Evolutionary conservation across 2,888 invertebrate genomes (phyloP), one percentile per base, ranked within the genome.

Genomic region (Latheticus oryzae): DNA sequence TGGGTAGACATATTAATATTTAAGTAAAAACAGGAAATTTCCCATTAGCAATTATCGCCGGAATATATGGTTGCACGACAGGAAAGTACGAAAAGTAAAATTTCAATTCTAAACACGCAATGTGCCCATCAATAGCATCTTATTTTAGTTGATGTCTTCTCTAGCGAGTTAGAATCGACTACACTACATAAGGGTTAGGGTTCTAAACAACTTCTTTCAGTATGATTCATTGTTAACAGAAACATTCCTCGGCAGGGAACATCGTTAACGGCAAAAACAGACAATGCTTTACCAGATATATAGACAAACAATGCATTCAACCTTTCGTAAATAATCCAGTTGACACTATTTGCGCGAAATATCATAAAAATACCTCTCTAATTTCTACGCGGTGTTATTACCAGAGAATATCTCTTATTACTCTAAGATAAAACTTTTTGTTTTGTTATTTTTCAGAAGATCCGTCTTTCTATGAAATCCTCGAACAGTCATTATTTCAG

Each of bases 181-280:
- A 24, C 23, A 9, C 35, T 19, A 12, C 38, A 37, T 26, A 16
- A 37, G 42, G 32, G 38, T 42, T 32, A 48, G 54, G 16, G 24
- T 37, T 38, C 38, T 54, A 50, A 59, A 59, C 59, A 54, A 54
- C 59, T 59, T 54, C 59, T 59, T 59, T 50, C 59, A 43, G 38
- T 59, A 54, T 59, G 59, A 59, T 54, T 59, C 59, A 59, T 50
- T 50, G 54, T 59, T 50, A 54, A 54, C 48, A 54, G 50, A 47
- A 54, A 37, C 59, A 42, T 54, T 58, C 52, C 52, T 32, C 52
- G 52, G 45, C 52, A 45, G 58, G 47, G 26, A 38, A 32, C 32
- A 45, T 47, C 50, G 50, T 59, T 54, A 59, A 58, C 50, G 54
- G 42, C 59, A 59, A 54, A 54, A 54, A 50, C 59, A 59, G 59